Conservation (phyloP, 2,113 vertebrate species). For the Pseudorhombus dupliciocellatus region DNA sequence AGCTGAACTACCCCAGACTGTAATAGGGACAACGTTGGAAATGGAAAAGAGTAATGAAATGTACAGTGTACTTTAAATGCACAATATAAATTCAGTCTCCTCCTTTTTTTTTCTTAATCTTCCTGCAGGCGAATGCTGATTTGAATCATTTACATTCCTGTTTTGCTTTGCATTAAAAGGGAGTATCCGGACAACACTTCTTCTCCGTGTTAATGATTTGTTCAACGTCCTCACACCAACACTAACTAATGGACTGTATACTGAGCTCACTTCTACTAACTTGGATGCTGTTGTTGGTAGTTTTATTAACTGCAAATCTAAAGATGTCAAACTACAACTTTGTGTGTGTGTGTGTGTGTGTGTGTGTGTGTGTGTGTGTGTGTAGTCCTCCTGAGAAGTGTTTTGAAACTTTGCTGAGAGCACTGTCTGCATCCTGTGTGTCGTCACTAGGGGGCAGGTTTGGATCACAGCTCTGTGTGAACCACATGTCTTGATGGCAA, state of each 20-base stretch:
- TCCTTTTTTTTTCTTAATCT: constrained; percentile 30
- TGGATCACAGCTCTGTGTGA: constrained; percentile 14
- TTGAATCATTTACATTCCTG: constrained; percentile 61
- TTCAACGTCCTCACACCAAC: too few relatives aligned
- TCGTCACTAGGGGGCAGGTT: constrained; percentile 57
- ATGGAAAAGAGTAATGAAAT: constrained; percentile 13
- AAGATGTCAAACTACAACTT: too few relatives aligned
- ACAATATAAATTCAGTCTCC: constrained; percentile 59
- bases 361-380: too few relatives aligned
- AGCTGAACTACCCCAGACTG: constrained; percentile 31
- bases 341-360: too few relatives aligned
- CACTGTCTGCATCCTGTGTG: not conserved
- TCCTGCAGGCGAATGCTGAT: constrained; percentile 45
- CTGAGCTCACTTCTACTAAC: too few relatives aligned
- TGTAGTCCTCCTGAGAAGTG: too few relatives aligned
- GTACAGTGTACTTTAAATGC: constrained; percentile 48
- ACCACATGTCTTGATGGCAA: not conserved
- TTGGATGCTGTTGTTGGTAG: too few relatives aligned
- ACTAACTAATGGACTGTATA: too few relatives aligned
- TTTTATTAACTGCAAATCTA: too few relatives aligned
- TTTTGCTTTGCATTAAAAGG: constrained; percentile 68
- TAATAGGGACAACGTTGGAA: constrained; percentile 16
- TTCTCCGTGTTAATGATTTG: not conserved
- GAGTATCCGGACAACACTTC: constrained; percentile 26
- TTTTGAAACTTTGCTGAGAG: too few relatives aligned